phyloP scores from a whole-genome alignment of 2,113 vertebrate genomes.

The Sylvilagus bachmani region DNA sequence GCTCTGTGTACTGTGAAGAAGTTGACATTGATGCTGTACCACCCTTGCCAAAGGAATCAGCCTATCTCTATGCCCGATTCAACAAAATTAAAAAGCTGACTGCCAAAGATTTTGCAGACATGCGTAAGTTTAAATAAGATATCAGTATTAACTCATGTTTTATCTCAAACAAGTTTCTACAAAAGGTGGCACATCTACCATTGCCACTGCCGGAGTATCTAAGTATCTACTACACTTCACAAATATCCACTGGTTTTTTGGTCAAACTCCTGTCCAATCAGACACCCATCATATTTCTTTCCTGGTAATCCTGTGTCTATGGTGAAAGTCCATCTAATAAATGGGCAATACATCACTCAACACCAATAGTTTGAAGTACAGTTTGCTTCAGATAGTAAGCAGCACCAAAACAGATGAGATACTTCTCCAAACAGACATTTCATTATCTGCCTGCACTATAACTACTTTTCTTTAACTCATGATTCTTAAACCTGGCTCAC shows the following conservation, averaged over 20 bases:
- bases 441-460: not conserved
- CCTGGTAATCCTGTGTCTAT: not conserved
- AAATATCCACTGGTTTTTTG: not conserved
- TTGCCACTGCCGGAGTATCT: not conserved
- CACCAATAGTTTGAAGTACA: not conserved
- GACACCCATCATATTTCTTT: not conserved
- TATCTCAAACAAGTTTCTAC: constrained; percentile 10
- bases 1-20: constrained; percentile 99
- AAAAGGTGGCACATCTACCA: not conserved
- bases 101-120: constrained; percentile 94
- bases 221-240: not conserved
- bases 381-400: not conserved
- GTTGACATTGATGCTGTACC: constrained; percentile 93
- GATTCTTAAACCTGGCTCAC: constrained; percentile 35
- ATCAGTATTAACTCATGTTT: constrained; percentile 21
- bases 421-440: not conserved
- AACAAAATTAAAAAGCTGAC: constrained; percentile 97
- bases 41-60: constrained; percentile 96
- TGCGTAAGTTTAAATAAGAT: constrained; percentile 88
- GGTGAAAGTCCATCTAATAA: not conserved
- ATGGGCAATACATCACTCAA: not conserved
- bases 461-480: constrained; percentile 10
- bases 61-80: constrained; percentile 97
- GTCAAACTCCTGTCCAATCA: constrained; percentile 3
- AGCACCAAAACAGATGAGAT: not conserved